Base-by-base conservation (phyloP, 1,140 invertebrate genomes). In the Bombus terrestris region DNA sequence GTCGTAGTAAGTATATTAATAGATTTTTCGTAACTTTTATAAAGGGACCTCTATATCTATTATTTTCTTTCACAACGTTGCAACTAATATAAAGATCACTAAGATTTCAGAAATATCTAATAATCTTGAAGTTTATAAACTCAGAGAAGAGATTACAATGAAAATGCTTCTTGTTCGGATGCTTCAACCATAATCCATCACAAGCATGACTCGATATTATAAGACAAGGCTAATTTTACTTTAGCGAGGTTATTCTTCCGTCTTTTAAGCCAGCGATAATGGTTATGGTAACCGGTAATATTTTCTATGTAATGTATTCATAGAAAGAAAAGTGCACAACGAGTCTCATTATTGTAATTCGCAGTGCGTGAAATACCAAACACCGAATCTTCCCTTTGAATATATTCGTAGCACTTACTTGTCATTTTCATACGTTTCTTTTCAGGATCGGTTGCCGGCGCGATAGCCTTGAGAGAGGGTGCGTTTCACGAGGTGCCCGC, bases 371-470 rank as follows among this genome's bases (percentile, higher is more conserved):
- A 53, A 53, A 80, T 18, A 35, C 25, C 69, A 68, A 35, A 39
- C 41, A 41, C 3, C 10, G 25, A 39, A 39, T 39, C 12, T 25
- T 25, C 68, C 68, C 25, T 39, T 69, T 37, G 41, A 43, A 68
- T 64, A 15, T 28, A 59, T 39, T 12, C 25, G 39, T 3, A 66
- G n/a, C 28, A 32, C 68, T 64, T 59, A 57, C 71, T 78, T 80
- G 83, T 85, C 83, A 85, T 85, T 74, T 43, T 81, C 71, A 69
- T 59, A 62, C 84, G 81, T 84, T 68, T 78, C 66, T 32, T 80
- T 72, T 64, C 68, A 75, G n/a, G 35, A 68, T 68, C 43, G 84
- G 71, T 32, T 37, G 71, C 69, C 79, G 71, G 62, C 43, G 59
- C 53, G 66, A 3, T 35, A 32, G 77, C 41, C 32, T 73, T 35